These are phyloP conservation scores for Pseudochromis fuscus DNA, from an alignment of 2,797 vertebrate species.

Conservation along the genomic window DNA sequence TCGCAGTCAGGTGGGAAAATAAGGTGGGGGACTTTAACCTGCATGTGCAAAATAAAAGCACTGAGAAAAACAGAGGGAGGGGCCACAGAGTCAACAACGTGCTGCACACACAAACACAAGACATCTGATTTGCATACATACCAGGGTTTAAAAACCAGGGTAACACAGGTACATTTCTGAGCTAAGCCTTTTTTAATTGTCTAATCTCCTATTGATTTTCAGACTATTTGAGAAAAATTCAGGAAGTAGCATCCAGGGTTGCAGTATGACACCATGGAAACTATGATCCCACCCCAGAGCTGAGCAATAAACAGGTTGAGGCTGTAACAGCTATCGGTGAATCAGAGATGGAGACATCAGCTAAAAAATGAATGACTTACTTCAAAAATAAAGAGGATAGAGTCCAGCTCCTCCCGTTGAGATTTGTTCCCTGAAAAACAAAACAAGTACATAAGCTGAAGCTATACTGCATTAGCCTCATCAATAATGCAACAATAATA, in stretches of 20 bases:
- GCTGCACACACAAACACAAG: constrained; percentile 14
- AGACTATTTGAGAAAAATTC: constrained; percentile 39
- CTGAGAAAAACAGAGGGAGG: constrained; percentile 54
- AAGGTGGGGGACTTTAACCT: constrained; percentile 78
- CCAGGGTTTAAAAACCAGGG: constrained; percentile 15
- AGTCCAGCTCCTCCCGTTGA: constrained; percentile 99
- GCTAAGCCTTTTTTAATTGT: background rate
- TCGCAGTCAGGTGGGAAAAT: constrained; percentile 77
- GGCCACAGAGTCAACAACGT: constrained; percentile 28
- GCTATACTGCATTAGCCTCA: constrained; percentile 37
- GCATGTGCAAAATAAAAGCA: constrained; percentile 60
- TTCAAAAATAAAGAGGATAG: constrained; percentile 99
- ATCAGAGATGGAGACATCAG: constrained; percentile 42
- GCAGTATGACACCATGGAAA: constrained; percentile 57
- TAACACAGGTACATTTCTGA: constrained; percentile 16
- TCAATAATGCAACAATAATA: constrained; percentile 56
- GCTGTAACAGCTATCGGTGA: constrained; percentile 19
- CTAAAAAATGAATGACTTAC: constrained; percentile 87
- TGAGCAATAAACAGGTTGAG: constrained; percentile 58
- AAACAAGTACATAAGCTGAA: constrained; percentile 35
- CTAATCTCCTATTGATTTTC: constrained; percentile 31
- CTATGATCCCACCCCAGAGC: constrained; percentile 36
- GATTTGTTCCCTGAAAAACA: constrained; percentile 96
- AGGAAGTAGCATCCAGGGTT: constrained; percentile 44
- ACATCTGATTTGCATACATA: constrained; percentile 51